Evolutionary conservation across 2,797 vertebrate species (phyloP), one percentile per base, ranked within the genome.

Genomic region (Enteromius mattozi): DNA sequence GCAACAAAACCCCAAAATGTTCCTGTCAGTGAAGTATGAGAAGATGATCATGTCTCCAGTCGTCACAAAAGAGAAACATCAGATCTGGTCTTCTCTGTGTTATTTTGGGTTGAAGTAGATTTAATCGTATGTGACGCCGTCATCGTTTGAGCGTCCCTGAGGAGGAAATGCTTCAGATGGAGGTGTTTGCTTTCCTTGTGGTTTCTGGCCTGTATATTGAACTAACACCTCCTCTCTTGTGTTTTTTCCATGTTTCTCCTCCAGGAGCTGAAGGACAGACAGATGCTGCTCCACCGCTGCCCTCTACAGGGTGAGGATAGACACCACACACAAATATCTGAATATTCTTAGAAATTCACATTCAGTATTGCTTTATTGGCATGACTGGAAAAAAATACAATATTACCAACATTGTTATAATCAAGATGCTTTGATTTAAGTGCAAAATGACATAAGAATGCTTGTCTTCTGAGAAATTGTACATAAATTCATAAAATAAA

Each of bases 291-390:
- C 82, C 94, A 94, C 90, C 94, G 93, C 91, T 94, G 94, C 92
- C 95, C 94, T 88, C 94, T 96, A 91, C 93, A 95, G 94, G 95
- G 95, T 96, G 93, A 56, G 93, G 88, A 80, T 80, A 87, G 42
- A 69, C 40, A 45, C 68, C 80, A 75, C 3, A 33, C 16, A 12
- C 24, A 33, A 19, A 72, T 30, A 47, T 74, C 27, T 49, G 17
- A 17, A 47, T 6, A 47, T 27, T 71, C 40, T 24, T 5, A 49
- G 4, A 4, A 49, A 14, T 49, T 16, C 47, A 49, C 4, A 17
- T 49, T 17, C 16, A 17, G 6, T 17, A 17, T 49, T 6, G 47
- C 47, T 49, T 49, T 49, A 49, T 49, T 49, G 47, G 16, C 16
- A 5, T 16, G 13, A 47, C 45, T 49, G 47, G 16, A 10, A 49